Evolutionary conservation across 2,888 invertebrate genomes (phyloP).

Genomic region (Lamproptera curius): DNA sequence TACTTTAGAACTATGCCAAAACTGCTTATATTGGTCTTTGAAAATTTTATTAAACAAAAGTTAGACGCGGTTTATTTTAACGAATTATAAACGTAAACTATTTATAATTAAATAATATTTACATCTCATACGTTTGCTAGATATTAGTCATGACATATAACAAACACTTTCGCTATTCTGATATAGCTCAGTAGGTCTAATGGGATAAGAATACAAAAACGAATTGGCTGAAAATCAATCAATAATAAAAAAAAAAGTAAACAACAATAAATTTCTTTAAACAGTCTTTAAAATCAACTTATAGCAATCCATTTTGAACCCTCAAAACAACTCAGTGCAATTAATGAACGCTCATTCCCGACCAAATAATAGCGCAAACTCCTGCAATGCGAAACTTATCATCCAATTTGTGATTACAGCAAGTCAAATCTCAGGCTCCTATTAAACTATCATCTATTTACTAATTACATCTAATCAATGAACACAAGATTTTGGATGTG

Average conservation of each 20-base stretch:
- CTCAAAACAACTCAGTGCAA: neutral
- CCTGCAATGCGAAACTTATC: no score
- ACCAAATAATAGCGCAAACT: no score
- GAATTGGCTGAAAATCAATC: neutral
- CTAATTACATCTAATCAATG: constrained; percentile 43
- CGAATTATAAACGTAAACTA: neutral
- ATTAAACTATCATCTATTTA: neutral
- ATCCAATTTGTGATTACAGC: neutral
- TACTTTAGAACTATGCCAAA: constrained; percentile 46
- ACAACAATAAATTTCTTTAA: neutral
- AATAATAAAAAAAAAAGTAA: neutral
- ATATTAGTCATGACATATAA: no score
- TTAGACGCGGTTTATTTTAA: neutral
- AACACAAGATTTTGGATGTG: constrained; percentile 64
- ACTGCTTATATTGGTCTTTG: constrained; percentile 39
- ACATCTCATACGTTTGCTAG: no score
- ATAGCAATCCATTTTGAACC: no score
- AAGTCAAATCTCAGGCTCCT: neutral
- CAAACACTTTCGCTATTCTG: no score
- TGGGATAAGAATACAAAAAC: neutral
- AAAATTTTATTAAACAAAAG: constrained; percentile 4
- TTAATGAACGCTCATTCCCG: no score
- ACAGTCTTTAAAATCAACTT: neutral
- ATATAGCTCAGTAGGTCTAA: neutral
- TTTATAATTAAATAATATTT: neutral